Evolutionary conservation across 2,113 vertebrate species (phyloP), one percentile per base, ranked within the genome.

Genomic region (Redunca redunca): DNA sequence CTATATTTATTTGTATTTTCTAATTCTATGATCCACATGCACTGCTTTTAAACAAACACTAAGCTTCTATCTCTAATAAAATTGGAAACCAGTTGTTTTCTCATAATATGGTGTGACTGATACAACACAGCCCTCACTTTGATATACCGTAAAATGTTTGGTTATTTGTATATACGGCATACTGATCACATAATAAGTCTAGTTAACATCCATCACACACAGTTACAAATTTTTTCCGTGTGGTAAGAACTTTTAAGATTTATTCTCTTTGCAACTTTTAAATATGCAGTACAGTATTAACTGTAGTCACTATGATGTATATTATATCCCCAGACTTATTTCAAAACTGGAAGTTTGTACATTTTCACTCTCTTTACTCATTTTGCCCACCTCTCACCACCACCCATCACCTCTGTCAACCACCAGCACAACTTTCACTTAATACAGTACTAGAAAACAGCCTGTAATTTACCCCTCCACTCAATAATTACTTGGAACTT

Each of bases 1-100:
- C 82, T 62, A 92, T 36, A 40, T 87, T 62, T 89, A 52, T 17
- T 64, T 55, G 2, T 30, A 71, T 85, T 94, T 92, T 46, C 62
- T 95, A 58, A 88, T 94, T 90, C 55, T 87, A 91, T 83, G 17
- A 92, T 23, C 60, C 52, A 86, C 5, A 78, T 53, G 6, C 0
- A 94, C 21, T 90, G 43, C 19, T 83, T 95, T 92, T 58, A 87
- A 57, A 83, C 36, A 95, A 93, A 89, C 21, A 78, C 25, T 83
- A 77, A 82, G 19, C 74, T 96, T 88, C 62, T 84, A 81, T 80
- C 92, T 94, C 89, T 94, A 92, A 71, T 78, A 94, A 91, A 84
- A 91, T 7, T 46, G 53, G n/a, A 78, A 88, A 95, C 83, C 46
- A 90, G 25, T 30, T 96, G 11, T 60, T 84, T 96, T 95, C 30